phyloP scores from a whole-genome alignment of 2,888 invertebrate genomes.

The Halictus quadricinctus region DNA sequence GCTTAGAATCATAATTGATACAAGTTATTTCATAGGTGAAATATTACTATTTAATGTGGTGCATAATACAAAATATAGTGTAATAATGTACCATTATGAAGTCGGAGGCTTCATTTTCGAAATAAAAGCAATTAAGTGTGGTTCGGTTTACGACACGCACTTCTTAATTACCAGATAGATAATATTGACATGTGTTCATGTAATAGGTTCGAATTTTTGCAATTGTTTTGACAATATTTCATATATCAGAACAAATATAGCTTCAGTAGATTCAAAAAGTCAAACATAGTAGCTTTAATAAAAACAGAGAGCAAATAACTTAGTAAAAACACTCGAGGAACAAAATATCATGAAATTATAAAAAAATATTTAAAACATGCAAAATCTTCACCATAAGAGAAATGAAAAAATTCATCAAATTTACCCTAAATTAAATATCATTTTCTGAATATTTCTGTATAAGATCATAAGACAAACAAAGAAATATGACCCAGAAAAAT shows the following conservation, averaged over 20 bases:
- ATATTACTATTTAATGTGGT: constrained; percentile 10
- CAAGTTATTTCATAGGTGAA: background rate
- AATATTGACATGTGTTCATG: background rate
- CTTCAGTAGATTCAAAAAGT: background rate
- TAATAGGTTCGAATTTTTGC: background rate
- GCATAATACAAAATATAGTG: constrained; percentile 5
- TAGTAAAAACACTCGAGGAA: background rate
- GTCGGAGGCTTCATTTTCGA: constrained; percentile 5
- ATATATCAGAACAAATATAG: background rate
- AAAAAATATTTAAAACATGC: background rate
- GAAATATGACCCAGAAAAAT: background rate
- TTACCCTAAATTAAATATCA: background rate
- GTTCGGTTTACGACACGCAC: background rate
- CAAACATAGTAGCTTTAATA: background rate
- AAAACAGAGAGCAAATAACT: background rate
- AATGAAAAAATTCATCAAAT: background rate
- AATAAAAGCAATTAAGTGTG: constrained; percentile 15
- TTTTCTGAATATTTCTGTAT: background rate
- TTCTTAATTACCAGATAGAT: background rate
- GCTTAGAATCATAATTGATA: background rate
- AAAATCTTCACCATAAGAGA: background rate
- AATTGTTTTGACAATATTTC: constrained; percentile 1
- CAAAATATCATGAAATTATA: background rate
- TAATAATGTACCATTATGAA: constrained; percentile 3
- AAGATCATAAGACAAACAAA: background rate